Percentiles rank a stretch among this genome's conserved stretches.
phyloP scores from a whole-genome alignment of 2,888 invertebrate species.

The Gari tellinella region DNA sequence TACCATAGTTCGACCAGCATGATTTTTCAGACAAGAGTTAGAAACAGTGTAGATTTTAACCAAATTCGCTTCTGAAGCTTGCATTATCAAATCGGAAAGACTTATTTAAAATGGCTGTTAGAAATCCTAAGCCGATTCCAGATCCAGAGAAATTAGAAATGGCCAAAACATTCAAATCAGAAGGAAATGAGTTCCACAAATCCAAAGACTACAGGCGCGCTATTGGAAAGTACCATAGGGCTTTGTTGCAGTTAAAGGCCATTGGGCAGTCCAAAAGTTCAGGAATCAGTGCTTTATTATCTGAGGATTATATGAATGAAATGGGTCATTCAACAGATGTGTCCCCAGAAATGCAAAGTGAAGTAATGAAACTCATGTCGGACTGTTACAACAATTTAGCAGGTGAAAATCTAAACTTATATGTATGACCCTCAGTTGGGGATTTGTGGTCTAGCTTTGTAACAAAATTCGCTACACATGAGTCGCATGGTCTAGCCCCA shows the following conservation, averaged over 20 bases:
- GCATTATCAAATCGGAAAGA: too few relatives aligned
- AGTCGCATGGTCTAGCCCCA: too few relatives aligned
- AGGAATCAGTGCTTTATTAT: slow-evolving; percentile 49
- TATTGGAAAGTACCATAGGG: slow-evolving; percentile 81
- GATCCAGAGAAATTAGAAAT: slow-evolving; percentile 60
- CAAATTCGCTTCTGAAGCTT: too few relatives aligned
- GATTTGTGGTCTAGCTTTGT: too few relatives aligned
- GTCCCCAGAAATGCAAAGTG: slow-evolving; percentile 59
- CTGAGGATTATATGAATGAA: slow-evolving; percentile 37
- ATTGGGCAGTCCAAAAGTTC: slow-evolving; percentile 64
- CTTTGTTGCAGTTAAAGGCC: slow-evolving; percentile 77
- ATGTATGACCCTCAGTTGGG: too few relatives aligned
- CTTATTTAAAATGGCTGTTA: slow-evolving; percentile 31
- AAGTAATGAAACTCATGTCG: slow-evolving; percentile 66
- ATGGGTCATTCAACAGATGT: slow-evolving; percentile 47
- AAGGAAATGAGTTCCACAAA: slow-evolving; percentile 80
- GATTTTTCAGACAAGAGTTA: slow-evolving; percentile 1
- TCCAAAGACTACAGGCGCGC: slow-evolving; percentile 73
- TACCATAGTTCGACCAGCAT: slow-evolving; percentile 23
- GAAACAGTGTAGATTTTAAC: background rate
- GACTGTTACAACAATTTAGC: slow-evolving; percentile 83
- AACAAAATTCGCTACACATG: too few relatives aligned
- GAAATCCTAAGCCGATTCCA: slow-evolving; percentile 7
- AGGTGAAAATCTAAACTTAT: too few relatives aligned
- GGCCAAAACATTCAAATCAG: slow-evolving; percentile 75